Evolutionary conservation across 2,113 vertebrate genomes (phyloP).

Genomic region (Echinops telfairi): DNA sequence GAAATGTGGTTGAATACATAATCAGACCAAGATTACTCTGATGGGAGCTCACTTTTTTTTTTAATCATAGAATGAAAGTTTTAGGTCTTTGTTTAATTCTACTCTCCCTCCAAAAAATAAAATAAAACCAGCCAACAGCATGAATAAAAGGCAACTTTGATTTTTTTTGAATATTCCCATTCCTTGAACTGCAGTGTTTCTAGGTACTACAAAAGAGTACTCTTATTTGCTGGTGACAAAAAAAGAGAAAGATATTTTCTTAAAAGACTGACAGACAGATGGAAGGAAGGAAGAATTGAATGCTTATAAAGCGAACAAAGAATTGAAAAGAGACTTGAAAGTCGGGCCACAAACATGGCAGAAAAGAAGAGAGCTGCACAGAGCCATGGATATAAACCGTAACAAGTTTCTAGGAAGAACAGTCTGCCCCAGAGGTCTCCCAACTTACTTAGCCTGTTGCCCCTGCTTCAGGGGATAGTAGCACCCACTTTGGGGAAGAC

Average conservation of each 20-base stretch:
- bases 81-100: background rate
- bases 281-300: background rate
- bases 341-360: background rate
- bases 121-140: background rate
- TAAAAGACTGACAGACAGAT: background rate
- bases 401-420: no score
- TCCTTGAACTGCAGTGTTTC: background rate
- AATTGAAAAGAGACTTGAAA: slow-evolving; percentile 7
- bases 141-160: slow-evolving; percentile 18
- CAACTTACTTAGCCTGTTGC: no score
- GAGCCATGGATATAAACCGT: no score
- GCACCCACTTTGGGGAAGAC: no score
- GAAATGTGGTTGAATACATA: background rate
- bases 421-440: no score
- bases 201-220: background rate
- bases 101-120: background rate
- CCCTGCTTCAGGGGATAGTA: no score
- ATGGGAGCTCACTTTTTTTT: background rate
- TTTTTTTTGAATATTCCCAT: background rate
- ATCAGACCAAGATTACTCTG: background rate
- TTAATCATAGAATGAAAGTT: background rate
- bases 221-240: background rate
- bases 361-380: background rate
- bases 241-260: slow-evolving; percentile 33
- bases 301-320: background rate